A percentile compares a stretch with the other conserved stretches of the same genome.
These are phyloP conservation scores for Nymphalis urticae DNA, from an alignment of 2,888 invertebrate species.

Conservation along the genomic window DNA sequence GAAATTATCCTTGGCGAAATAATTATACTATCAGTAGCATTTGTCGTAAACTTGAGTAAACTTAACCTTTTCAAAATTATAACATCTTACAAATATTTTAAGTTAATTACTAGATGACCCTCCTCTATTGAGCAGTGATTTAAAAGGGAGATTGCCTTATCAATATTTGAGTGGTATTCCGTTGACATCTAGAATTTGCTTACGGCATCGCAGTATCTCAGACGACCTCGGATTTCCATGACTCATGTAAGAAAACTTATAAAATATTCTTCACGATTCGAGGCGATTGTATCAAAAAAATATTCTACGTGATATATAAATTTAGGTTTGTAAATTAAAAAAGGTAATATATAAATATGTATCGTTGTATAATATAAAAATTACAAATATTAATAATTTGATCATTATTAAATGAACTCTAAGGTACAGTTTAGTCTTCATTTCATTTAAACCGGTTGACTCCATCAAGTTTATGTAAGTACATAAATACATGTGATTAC, in stretches of 20 bases:
- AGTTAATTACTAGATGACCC: constrained; percentile 39
- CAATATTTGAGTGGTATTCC: constrained; percentile 60
- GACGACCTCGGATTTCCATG: constrained; percentile 20
- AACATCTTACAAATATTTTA: constrained; percentile 3
- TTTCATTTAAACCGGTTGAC: too few relatives aligned
- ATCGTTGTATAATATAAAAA: too few relatives aligned
- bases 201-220: constrained; percentile 23
- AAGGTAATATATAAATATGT: too few relatives aligned
- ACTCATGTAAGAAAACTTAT: constrained; percentile 12
- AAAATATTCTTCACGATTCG: constrained; percentile 8
- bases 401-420: too few relatives aligned
- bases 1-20: too few relatives aligned
- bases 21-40: too few relatives aligned
- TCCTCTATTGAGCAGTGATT: constrained; percentile 41
- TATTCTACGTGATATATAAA: neutral
- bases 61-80: neutral
- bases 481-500: too few relatives aligned
- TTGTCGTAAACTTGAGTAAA: too few relatives aligned
- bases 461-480: too few relatives aligned
- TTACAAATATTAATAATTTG: too few relatives aligned
- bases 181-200: constrained; percentile 31
- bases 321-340: too few relatives aligned
- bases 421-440: too few relatives aligned
- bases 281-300: neutral
- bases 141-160: constrained; percentile 60